Conservation (phyloP, 2,113 vertebrate genomes). For the Climacteris rufus region DNA sequence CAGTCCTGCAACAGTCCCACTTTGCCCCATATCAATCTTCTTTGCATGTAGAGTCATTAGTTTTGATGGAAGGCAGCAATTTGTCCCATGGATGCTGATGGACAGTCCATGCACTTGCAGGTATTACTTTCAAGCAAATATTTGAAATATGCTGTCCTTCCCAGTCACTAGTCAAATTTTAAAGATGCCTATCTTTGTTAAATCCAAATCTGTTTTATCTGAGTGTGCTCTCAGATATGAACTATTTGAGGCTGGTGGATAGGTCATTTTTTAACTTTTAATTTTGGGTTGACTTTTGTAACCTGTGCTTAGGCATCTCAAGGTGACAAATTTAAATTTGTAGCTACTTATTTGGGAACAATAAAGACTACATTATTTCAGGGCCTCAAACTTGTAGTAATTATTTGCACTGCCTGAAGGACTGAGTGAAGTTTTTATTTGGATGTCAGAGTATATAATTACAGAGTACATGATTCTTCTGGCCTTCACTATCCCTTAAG, state of each 20-base stretch:
- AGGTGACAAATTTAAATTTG: neutral
- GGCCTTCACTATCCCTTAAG: neutral
- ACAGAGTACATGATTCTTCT: neutral
- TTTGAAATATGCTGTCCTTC: neutral
- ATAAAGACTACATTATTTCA: neutral
- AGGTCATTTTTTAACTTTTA: neutral
- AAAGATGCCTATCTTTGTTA: neutral
- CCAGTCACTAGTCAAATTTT: neutral
- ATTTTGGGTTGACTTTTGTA: neutral
- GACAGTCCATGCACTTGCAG: neutral
- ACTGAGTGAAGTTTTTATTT: neutral
- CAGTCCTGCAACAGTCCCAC: neutral
- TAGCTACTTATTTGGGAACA: neutral
- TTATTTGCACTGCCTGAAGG: neutral
- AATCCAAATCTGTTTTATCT: neutral
- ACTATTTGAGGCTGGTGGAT: neutral
- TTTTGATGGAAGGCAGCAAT: neutral
- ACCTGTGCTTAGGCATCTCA: neutral
- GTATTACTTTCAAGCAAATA: neutral
- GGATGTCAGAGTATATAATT: neutral
- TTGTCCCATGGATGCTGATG: neutral
- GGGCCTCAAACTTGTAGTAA: neutral
- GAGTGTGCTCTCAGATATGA: neutral
- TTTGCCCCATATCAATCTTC: neutral
- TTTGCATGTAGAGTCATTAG: neutral